Conservation (phyloP, 2,888 invertebrate species). For the Drosophila meridionalis region DNA sequence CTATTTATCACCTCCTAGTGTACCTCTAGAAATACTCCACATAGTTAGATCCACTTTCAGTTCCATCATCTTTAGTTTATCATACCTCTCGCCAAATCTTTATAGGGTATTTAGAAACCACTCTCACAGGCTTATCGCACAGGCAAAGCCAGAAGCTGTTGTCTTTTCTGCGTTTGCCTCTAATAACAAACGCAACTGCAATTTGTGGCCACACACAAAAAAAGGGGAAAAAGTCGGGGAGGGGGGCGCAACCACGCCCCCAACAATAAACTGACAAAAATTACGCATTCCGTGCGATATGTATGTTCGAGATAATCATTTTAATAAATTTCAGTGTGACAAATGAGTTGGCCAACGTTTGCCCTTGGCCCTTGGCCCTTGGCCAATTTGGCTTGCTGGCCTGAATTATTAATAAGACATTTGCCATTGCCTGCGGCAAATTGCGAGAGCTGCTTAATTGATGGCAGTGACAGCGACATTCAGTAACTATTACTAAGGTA, state of each 20-base stretch:
- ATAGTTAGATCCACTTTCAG: neutral
- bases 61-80: neutral
- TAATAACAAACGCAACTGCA: conserved; percentile 50
- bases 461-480: conserved; percentile 32
- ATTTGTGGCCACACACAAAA: conserved; percentile 41
- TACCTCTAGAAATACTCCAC: neutral
- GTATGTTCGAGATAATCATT: conserved; percentile 79
- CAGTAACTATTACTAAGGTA: neutral
- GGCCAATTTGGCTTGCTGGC: conserved; percentile 26
- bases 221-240: neutral
- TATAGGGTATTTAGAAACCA: conserved; percentile 25
- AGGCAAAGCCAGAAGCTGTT: conserved; percentile 41
- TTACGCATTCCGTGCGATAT: conserved; percentile 79
- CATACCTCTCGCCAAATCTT: neutral
- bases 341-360: conserved; percentile 61
- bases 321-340: conserved; percentile 80
- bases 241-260: conserved; percentile 9
- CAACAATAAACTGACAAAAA: conserved; percentile 53
- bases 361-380: conserved; percentile 1
- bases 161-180: conserved; percentile 36
- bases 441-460: conserved; percentile 56
- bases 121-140: conserved; percentile 48
- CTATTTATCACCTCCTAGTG: neutral
- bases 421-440: conserved; percentile 26
- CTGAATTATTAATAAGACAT: conserved; percentile 71